phyloP scores from a whole-genome alignment of 1,140 invertebrate species.

The Drosophila kanapiae region DNA sequence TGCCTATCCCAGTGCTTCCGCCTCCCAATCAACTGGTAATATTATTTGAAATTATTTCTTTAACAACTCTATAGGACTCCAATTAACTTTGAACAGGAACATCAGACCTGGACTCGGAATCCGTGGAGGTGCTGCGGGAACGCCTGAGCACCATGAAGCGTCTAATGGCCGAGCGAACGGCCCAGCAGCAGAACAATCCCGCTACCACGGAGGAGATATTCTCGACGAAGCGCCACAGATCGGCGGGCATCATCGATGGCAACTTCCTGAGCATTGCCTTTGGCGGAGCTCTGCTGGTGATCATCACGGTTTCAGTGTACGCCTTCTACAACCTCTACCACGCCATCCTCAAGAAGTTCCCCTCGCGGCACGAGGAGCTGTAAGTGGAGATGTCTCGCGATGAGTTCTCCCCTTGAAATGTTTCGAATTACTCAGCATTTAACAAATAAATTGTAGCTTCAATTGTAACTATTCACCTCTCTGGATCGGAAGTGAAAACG shows the following conservation, averaged over 20 bases:
- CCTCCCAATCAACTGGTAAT: constrained; percentile 55
- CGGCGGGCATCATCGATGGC: constrained; percentile 90
- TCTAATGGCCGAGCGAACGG: constrained; percentile 90
- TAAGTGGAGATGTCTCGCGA: constrained; percentile 34
- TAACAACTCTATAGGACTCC: neutral
- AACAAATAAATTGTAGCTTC: constrained; percentile 52
- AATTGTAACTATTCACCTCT: constrained; percentile 23
- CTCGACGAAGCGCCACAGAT: constrained; percentile 85
- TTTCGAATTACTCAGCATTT: constrained; percentile 57
- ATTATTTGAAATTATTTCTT: neutral
- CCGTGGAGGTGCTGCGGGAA: constrained; percentile 91
- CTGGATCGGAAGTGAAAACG: constrained; percentile 34
- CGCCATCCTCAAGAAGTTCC: constrained; percentile 92
- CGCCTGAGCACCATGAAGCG: constrained; percentile 91
- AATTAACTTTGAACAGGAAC: constrained; percentile 28
- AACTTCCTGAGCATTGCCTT: constrained; percentile 93
- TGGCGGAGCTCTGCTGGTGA: constrained; percentile 90
- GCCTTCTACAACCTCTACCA: constrained; percentile 93
- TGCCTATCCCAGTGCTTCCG: constrained; percentile 54
- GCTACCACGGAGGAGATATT: constrained; percentile 85
- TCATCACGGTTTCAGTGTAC: constrained; percentile 91
- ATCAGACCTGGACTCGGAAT: constrained; percentile 88
- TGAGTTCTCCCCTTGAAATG: constrained; percentile 22
- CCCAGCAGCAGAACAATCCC: constrained; percentile 86
- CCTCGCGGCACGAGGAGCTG: constrained; percentile 90